Evolutionary conservation across 2,888 invertebrate genomes (phyloP), one percentile per base, ranked within the genome.

Genomic region (Ennomos erosarius): DNA sequence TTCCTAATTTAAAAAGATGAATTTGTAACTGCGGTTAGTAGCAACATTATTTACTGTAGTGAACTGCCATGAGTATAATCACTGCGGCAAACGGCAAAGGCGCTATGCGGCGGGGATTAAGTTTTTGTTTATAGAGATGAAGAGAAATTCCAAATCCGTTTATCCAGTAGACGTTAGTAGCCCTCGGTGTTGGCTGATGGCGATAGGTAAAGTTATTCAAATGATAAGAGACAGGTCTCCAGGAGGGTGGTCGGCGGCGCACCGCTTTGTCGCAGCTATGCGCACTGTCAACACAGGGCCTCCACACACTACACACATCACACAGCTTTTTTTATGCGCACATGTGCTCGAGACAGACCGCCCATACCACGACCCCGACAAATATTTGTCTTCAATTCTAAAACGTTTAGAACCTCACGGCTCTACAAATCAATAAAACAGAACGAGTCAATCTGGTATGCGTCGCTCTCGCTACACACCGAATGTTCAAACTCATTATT

Each of bases 331-430:
- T 88, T 89, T 88, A 81, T 79, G 73, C 79, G 81, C 87, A 85
- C 87, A 87, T 86, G 82, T 87, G 86, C 79, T 80, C 81, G 76
- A 62, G 73, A 69, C 78, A 78, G 82, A 79, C 90, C 86, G 86
- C 88, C 85, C 87, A 82, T 78, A 81, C 85, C 82, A 84, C 82
- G 82, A 80, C 76, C 82, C 79, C 62, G 68, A 82, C 88, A 90
- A 92, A 91, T 92, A 91, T 92, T 92, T 91, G 81, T 78, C 85
- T 85, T 80, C 85, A 86, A 90, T 91, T 88, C 86, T 78, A 82
- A 89, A 89, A 83, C 83, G 85, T 84, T 90, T 88, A 88, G 82
- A 85, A 77, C 81, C 80, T 81, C 77, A 73, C 76, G 77, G 76
- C 75, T 76, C 78, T 74, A 79, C 80, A 78, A 79, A 87, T 85